These are phyloP conservation scores for Pachyramphus minor DNA, from an alignment of 2,113 vertebrate genomes.

Conservation along the genomic window DNA sequence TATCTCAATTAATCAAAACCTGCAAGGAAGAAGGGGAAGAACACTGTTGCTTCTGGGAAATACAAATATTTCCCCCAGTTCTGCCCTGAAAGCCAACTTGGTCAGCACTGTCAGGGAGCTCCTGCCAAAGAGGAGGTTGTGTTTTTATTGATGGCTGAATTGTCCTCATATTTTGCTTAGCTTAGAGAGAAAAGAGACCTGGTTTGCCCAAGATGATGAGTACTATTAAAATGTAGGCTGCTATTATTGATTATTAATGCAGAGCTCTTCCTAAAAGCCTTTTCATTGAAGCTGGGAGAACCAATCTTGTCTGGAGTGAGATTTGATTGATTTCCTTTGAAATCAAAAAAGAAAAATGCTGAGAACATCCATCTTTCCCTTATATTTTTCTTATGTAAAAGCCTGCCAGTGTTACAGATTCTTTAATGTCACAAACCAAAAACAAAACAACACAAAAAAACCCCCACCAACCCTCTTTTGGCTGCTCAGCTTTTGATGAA, in stretches of 20 bases:
- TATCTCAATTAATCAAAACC: background rate
- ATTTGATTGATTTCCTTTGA: slow-evolving; percentile 45
- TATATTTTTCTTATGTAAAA: background rate
- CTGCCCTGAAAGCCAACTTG: background rate
- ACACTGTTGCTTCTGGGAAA: background rate
- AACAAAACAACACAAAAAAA: background rate
- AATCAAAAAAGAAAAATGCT: slow-evolving; percentile 8
- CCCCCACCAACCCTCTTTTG: background rate
- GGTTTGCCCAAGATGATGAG: background rate
- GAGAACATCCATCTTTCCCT: background rate
- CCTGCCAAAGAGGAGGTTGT: background rate
- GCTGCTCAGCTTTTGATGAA: background rate
- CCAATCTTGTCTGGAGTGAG: background rate
- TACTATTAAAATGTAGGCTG: slow-evolving; percentile 4
- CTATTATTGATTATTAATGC: slow-evolving; percentile 49
- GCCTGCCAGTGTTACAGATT: background rate
- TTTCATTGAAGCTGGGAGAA: background rate
- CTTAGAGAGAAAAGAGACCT: background rate
- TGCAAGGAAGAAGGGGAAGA: background rate
- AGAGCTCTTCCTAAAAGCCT: background rate
- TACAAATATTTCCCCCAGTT: background rate
- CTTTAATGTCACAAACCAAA: background rate
- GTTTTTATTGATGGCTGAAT: background rate
- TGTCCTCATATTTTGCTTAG: background rate
- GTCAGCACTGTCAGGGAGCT: background rate